phyloP scores from a whole-genome alignment of 2,113 vertebrate species.

The Proteles cristata region DNA sequence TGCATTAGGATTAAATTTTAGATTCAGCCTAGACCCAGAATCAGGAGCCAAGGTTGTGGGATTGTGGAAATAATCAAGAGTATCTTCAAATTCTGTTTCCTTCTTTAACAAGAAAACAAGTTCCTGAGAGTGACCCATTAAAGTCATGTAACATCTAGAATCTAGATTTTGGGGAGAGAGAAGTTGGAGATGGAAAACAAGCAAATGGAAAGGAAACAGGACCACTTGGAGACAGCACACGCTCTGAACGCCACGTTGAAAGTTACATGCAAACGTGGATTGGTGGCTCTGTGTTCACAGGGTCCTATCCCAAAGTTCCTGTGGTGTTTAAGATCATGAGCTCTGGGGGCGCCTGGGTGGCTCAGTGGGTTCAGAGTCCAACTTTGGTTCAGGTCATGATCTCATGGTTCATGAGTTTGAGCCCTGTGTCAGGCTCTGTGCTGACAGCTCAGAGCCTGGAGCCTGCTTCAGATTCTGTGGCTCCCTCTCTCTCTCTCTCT shows the following conservation, averaged over 20 bases:
- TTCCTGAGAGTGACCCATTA: not conserved
- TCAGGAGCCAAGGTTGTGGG: not conserved
- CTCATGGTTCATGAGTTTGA: too few relatives aligned
- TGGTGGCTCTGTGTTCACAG: not conserved
- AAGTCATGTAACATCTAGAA: not conserved
- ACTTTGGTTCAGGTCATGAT: too few relatives aligned
- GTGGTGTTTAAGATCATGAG: not conserved
- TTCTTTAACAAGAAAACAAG: not conserved
- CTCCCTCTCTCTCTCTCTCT: too few relatives aligned
- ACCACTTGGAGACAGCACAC: not conserved
- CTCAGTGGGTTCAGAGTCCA: too few relatives aligned
- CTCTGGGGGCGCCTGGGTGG: not conserved
- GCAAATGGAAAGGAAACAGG: not conserved
- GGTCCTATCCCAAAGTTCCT: accelerated
- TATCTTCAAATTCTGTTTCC: not conserved
- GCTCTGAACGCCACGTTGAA: not conserved
- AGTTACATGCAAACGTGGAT: not conserved
- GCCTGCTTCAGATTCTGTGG: too few relatives aligned
- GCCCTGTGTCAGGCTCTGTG: too few relatives aligned
- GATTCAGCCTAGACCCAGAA: not conserved
- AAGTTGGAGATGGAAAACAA: not conserved
- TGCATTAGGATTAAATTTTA: not conserved
- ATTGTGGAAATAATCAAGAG: not conserved
- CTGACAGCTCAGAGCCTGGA: too few relatives aligned
- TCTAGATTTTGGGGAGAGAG: not conserved